Percentiles rank a stretch among this genome's conserved stretches.
phyloP scores from a whole-genome alignment of 2,113 vertebrate genomes.

The Panthera tigris region DNA sequence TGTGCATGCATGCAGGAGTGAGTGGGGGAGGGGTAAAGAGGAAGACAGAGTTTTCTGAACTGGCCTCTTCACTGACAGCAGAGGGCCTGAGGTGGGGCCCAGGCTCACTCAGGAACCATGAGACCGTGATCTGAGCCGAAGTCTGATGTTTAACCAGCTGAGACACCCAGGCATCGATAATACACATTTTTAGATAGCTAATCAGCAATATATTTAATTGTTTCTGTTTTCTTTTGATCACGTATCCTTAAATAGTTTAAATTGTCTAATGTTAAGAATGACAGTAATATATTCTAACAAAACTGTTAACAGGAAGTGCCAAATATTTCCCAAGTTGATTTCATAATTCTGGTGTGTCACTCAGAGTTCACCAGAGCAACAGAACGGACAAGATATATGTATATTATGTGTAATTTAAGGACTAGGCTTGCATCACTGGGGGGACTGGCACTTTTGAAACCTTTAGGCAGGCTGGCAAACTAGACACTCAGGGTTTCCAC shows the following conservation, averaged over 20 bases:
- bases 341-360: background rate
- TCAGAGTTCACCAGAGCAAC: background rate
- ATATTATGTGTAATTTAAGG: background rate
- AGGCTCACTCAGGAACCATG: no score
- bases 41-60: no score
- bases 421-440: background rate
- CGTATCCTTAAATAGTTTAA: background rate
- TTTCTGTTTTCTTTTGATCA: constrained; percentile 13
- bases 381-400: background rate
- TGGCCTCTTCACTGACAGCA: no score
- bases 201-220: background rate
- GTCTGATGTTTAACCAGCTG: no score
- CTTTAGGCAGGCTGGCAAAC: background rate
- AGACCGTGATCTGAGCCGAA: no score
- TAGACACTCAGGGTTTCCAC: background rate
- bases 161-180: background rate
- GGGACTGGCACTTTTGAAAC: background rate
- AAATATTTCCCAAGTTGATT: background rate
- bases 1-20: no score
- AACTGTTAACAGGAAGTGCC: background rate
- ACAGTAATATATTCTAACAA: background rate
- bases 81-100: no score
- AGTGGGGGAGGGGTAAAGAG: no score
- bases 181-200: background rate
- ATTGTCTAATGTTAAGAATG: background rate